phyloP scores from a whole-genome alignment of 2,888 invertebrate genomes.

The Campoplex capitator region DNA sequence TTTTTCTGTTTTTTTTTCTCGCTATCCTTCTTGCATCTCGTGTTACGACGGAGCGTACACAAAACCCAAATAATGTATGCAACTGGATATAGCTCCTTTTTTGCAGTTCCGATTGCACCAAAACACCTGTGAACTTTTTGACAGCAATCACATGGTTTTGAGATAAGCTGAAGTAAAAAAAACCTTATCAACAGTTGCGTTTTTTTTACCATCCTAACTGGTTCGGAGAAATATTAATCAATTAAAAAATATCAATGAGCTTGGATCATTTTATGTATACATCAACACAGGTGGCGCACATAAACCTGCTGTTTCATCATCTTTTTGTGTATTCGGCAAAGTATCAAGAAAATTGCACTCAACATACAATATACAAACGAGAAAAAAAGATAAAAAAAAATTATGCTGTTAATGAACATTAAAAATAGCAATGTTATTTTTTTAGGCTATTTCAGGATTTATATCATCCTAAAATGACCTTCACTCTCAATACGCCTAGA shows the following conservation, averaged over 20 bases:
- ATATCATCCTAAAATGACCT: too few species aligned
- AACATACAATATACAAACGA: not conserved
- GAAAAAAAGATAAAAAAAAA: not conserved
- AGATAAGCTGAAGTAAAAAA: not conserved
- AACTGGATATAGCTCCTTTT: not conserved
- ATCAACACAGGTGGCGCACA: not conserved
- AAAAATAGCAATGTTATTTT: too few species aligned
- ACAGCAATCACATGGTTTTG: not conserved
- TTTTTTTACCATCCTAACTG: not conserved
- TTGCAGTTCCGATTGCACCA: slow-evolving; percentile 5
- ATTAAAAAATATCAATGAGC: not conserved
- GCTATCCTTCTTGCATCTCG: not conserved
- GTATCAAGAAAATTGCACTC: not conserved
- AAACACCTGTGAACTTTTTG: not conserved
- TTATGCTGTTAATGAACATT: not conserved
- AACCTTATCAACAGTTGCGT: not conserved
- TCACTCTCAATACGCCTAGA: too few species aligned
- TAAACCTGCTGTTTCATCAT: not conserved
- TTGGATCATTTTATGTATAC: not conserved
- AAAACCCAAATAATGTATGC: not conserved
- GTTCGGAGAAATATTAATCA: not conserved
- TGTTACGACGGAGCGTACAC: not conserved
- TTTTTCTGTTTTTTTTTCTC: not conserved
- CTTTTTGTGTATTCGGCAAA: not conserved
- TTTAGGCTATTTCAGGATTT: too few species aligned